These are phyloP conservation scores for Tetragnatha versicolor DNA, from an alignment of 1,140 invertebrate genomes.

Conservation along the genomic window DNA sequence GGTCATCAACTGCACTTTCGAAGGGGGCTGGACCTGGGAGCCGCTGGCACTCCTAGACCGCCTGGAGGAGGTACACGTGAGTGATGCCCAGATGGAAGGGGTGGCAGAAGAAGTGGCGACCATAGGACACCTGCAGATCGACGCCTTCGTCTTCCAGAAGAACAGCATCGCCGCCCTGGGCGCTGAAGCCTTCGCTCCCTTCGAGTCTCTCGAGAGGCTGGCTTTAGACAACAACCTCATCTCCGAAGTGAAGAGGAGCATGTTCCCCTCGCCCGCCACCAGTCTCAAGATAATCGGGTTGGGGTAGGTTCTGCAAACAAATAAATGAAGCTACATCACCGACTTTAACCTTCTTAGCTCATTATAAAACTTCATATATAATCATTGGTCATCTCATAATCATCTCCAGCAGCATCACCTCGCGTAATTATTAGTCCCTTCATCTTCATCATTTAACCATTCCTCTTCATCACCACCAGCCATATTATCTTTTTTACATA, in stretches of 20 bases:
- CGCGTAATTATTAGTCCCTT: background rate
- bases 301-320: constrained; percentile 2
- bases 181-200: constrained; percentile 9
- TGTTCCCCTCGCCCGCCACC: constrained; percentile 25
- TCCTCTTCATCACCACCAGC: too few relatives aligned
- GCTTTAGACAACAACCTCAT: constrained; percentile 32
- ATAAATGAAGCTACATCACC: background rate
- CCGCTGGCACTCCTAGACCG: constrained; percentile 7
- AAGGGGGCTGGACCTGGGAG: constrained; percentile 25
- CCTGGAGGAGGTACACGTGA: constrained; percentile 18
- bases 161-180: constrained; percentile 20
- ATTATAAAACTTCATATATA: background rate
- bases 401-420: background rate
- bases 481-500: too few relatives aligned
- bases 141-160: constrained; percentile 22
- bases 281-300: constrained; percentile 19
- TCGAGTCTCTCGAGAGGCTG: constrained; percentile 1
- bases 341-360: background rate
- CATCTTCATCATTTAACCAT: too few relatives aligned
- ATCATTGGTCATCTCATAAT: background rate
- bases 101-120: constrained; percentile 5
- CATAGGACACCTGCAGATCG: constrained; percentile 10
- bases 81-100: background rate
- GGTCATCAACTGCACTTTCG: constrained; percentile 23
- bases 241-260: background rate